Base-by-base conservation (phyloP, 2,797 vertebrate genomes). In the Arctocebus calabarensis region DNA sequence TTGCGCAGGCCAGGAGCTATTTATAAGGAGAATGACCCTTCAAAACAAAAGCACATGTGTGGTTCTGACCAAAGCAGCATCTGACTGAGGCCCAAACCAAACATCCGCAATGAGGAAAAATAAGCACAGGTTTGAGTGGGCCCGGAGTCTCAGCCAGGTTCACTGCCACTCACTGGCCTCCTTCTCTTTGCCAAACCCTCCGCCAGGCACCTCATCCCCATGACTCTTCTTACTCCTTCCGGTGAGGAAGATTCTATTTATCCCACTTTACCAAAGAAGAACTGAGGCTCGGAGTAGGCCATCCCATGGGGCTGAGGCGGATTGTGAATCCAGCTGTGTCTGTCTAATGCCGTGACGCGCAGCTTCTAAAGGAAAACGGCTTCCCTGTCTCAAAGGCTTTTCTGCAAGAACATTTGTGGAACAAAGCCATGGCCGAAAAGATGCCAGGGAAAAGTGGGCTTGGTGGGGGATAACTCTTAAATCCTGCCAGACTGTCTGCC, bases 1-100 rank as follows among this genome's bases (percentile, higher is more conserved):
- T 91, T 59, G 1, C 3, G 16, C 70, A 88, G 88, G 17, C 75
- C 37, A 27, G 61, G 83, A 75, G 29, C 64, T 70, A 88, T 68
- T 90, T 95, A 91, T 62, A 79, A 48, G 82, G 75, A 68, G 45
- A 78, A 73, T 14, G 61, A 34, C 34, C 81, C 70, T 19, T 84
- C 82, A 61, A 64, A 84, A 91, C 71, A 55, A 4, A 22, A 84
- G 70, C 37, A 23, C 83, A 48, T 64, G n/a, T 91, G 71, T 66
- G 57, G 68, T 61, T 94, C 78, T 90, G 94, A 77, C 37, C 12
- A 79, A 75, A 94, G 68, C 8, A 89, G 71, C 61, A 75, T 64
- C 78, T 81, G 83, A 84, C 57, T 3, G 2, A 94, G 83, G 73
- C 86, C 91, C 34, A 57, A 40, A 94, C 34, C 75, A 87, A 91